A percentile compares a stretch with the other conserved stretches of the same genome.
Conservation (phyloP, 2,113 vertebrate genomes). For the Lepus europaeus region DNA sequence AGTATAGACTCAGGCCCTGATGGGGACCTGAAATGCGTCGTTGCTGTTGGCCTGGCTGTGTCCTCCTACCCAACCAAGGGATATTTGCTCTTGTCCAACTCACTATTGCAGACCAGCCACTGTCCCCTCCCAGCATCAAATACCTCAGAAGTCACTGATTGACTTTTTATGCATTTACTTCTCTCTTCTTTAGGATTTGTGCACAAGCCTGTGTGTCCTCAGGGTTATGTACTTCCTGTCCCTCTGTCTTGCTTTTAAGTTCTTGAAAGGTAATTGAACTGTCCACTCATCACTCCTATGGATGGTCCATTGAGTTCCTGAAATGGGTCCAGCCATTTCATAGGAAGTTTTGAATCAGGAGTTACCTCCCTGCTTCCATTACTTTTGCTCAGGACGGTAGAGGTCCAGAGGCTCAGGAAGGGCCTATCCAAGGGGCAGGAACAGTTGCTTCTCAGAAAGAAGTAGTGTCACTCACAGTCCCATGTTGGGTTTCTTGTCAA, state of each 20-base stretch:
- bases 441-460: neutral
- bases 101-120: neutral
- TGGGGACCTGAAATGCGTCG: neutral
- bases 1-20: neutral
- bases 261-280: neutral
- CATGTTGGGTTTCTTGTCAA: neutral
- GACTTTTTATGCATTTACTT: neutral
- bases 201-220: neutral
- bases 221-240: neutral
- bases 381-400: neutral
- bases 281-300: neutral
- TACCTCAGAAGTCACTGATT: neutral
- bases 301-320: neutral
- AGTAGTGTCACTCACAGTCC: neutral
- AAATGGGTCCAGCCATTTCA: neutral
- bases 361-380: neutral
- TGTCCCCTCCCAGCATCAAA: neutral
- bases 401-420: neutral
- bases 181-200: neutral
- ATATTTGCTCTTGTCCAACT: neutral
- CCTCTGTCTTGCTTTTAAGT: constrained; percentile 6
- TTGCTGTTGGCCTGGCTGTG: accelerated
- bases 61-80: neutral
- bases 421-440: neutral
- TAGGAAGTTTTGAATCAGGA: neutral